Percentiles rank a stretch among this genome's conserved stretches.
Conservation (phyloP, 2,888 invertebrate species). For the Arctia plantaginis region DNA sequence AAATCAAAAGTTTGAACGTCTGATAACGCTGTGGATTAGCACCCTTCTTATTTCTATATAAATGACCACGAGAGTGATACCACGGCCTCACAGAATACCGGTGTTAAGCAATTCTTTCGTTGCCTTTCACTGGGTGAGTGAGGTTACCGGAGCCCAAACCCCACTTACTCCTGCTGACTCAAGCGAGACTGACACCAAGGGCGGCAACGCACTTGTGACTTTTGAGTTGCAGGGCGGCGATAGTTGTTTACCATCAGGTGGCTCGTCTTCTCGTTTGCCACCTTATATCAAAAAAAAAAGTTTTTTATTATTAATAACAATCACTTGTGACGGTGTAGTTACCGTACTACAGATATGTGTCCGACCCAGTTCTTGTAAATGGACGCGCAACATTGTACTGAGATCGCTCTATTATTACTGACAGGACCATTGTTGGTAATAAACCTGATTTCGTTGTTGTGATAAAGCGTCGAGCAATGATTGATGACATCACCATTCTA, state of each 20-base stretch:
- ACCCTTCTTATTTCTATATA: not conserved
- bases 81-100: too few species aligned
- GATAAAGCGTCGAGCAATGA: not conserved
- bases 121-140: too few species aligned
- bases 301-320: not conserved
- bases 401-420: not conserved
- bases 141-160: too few species aligned
- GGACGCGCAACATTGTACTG: not conserved
- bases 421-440: not conserved
- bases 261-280: too few species aligned
- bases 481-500: not conserved
- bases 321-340: not conserved
- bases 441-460: not conserved
- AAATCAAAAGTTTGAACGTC: not conserved
- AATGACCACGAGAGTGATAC: too few species aligned
- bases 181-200: too few species aligned
- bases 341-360: not conserved
- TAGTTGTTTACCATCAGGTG: too few species aligned
- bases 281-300: too few species aligned
- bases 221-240: too few species aligned
- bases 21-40: not conserved
- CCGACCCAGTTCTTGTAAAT: slow-evolving; percentile 2
- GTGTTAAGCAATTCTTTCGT: too few species aligned
- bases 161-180: too few species aligned
- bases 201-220: too few species aligned